These are phyloP conservation scores for Sebastes steindachneri DNA, from an alignment of 2,797 vertebrate genomes.

Conservation along the genomic window DNA sequence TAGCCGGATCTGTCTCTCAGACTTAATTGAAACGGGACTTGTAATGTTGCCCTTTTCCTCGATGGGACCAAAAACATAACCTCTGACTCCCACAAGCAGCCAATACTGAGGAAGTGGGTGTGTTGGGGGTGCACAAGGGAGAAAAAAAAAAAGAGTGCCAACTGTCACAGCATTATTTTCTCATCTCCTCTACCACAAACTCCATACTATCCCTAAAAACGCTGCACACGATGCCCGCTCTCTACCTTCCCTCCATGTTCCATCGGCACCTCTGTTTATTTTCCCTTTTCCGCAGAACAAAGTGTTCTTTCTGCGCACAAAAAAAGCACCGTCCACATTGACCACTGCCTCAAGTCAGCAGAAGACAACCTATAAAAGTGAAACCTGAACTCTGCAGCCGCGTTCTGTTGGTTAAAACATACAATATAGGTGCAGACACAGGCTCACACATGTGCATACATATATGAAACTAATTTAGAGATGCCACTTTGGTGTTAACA, in stretches of 20 bases:
- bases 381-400: conserved; percentile 60
- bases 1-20: conserved; percentile 79
- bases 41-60: conserved; percentile 82
- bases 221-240: conserved; percentile 42
- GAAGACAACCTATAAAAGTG: conserved; percentile 60
- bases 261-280: conserved; percentile 56
- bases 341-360: conserved; percentile 62
- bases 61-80: conserved; percentile 83
- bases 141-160: conserved; percentile 58
- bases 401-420: conserved; percentile 14
- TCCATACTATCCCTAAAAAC: conserved; percentile 19
- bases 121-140: conserved; percentile 65
- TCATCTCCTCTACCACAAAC: conserved; percentile 54
- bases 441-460: conserved; percentile 1
- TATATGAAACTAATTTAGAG: neutral
- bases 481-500: neutral
- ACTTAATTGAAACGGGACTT: conserved; percentile 88
- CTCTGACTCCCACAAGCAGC: conserved; percentile 83
- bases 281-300: conserved; percentile 65
- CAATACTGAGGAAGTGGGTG: conserved; percentile 67
- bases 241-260: conserved; percentile 26
- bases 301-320: conserved; percentile 67
- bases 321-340: conserved; percentile 48
- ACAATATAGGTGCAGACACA: neutral
- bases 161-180: conserved; percentile 77